Conservation (phyloP, 1,140 invertebrate genomes). For the Holotrichia oblita region DNA sequence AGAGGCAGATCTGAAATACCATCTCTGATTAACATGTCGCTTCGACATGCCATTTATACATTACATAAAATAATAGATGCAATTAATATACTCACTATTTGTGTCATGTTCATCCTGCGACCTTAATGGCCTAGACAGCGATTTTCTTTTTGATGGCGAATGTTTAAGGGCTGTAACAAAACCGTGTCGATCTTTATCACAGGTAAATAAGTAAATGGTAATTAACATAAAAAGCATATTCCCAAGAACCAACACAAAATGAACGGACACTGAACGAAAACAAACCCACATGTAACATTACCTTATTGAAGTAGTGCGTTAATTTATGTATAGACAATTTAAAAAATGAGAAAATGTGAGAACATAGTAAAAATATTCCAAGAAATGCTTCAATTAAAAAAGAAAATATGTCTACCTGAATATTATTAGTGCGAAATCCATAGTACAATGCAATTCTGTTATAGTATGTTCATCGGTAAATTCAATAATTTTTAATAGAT, state of each 20-base stretch:
- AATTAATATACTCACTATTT: slow-evolving; percentile 65
- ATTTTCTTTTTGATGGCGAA: slow-evolving; percentile 95
- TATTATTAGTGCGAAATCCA: not conserved
- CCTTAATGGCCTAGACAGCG: slow-evolving; percentile 78
- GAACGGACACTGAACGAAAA: slow-evolving; percentile 48
- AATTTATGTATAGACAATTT: slow-evolving; percentile 17
- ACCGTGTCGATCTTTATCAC: slow-evolving; percentile 36
- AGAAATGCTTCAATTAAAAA: too few relatives aligned
- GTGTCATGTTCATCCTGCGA: slow-evolving; percentile 75
- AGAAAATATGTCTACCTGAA: not conserved
- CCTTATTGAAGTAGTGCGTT: slow-evolving; percentile 45
- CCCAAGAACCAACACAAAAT: slow-evolving; percentile 40
- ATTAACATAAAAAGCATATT: slow-evolving; percentile 40
- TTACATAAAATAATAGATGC: not conserved
- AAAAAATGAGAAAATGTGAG: not conserved
- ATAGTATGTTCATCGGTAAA: too few relatives aligned
- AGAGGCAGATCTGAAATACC: not conserved
- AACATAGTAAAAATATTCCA: too few relatives aligned
- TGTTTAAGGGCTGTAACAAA: slow-evolving; percentile 89
- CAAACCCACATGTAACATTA: slow-evolving; percentile 49
- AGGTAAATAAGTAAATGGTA: not conserved
- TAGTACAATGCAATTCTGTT: too few relatives aligned
- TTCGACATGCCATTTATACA: not conserved
- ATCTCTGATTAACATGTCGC: not conserved
- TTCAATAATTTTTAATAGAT: too few relatives aligned